Base-by-base conservation (phyloP, 2,888 invertebrate genomes). In the Elegia similella region DNA sequence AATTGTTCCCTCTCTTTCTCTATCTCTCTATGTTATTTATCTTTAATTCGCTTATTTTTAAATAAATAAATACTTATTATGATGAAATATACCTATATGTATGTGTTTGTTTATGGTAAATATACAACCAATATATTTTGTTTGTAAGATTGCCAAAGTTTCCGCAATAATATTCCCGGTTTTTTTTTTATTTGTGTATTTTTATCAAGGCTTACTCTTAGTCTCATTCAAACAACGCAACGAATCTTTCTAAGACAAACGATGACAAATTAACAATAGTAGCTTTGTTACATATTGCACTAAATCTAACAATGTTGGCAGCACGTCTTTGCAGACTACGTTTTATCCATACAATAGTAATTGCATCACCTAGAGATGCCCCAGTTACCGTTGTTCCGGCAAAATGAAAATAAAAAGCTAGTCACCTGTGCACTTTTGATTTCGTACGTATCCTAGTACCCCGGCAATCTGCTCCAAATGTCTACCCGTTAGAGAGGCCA, bases 361-460 rank as follows among this genome's bases (percentile, higher is more conserved):
- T 55, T 52, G 43, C 59, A 57, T 61, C 55, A 61, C 62, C 60
- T 60, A 55, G 58, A 59, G 57, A 50, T 52, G 59, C 34, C 58
- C 44, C 17, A 32, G 53, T 55, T 52, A 42, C 32, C 47, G 42
- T 48, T 54, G 54, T 58, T 58, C 58, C 58, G 56, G 48, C 44
- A 57, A 63, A 59, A 56, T 53, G 53, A 53, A 60, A 61, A 61
- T 60, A 68, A 70, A 70, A 66, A 66, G 65, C 65, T 66, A 72
- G 64, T 73, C 75, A 77, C 69, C 70, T 74, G 75, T 75, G 76
- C 73, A 81, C 83, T 83, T 79, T 82, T 83, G 78, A 78, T 83
- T 83, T 82, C 81, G 65, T 72, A 72, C 73, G 70, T 68, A 69
- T 72, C 66, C 63, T 70, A 72, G 66, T 76, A 75, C 74, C 72